Base-by-base conservation (phyloP, 1,140 invertebrate species). In the Philopotamus ludificatus region DNA sequence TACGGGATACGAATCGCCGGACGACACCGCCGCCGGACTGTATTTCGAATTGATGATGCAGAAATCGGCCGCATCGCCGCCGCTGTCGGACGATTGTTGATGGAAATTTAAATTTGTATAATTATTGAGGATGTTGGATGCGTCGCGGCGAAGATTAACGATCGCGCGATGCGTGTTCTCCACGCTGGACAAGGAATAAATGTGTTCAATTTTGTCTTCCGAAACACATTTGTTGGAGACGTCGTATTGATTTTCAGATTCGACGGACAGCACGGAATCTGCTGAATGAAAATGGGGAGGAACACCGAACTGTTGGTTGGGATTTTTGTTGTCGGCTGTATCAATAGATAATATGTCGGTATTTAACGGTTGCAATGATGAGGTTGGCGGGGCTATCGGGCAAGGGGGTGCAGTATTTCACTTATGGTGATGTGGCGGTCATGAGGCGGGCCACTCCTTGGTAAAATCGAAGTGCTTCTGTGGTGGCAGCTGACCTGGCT, bases 381-480 rank as follows among this genome's bases (percentile, higher is more conserved):
- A 49, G 44, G 61, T 50, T 55, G 61, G 60, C 10, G 16, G 53
- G 57, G 21, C 26, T 51, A 49, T 60, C 25, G 59, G 41, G 53
- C 22, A 51, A 54, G 15, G 54, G 57, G 62, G 62, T 44, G 58
- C 57, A 26, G 62, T 54, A 59, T 58, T 70, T 63, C 61, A 67
- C 65, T 66, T 51, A 53, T 63, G 66, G 57, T 63, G 65, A 53
- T 66, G 66, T 45, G 66, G 55, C 63, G 68, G 64, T 71, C 75
- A 77, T 57, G 79, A 78, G 75, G 79, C 77, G 70, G 77, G 77
- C 79, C 79, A 81, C 76, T 81, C 79, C 77, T 81, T 81, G 78
- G 72, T 77, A 76, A 79, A 79, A 72, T 79, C 79, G 77, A 78
- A 79, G 77, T 81, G 79, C 76, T 79, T 79, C 53, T 68, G 61